phyloP scores from a whole-genome alignment of 2,888 invertebrate species.

The Orthosia gothica region DNA sequence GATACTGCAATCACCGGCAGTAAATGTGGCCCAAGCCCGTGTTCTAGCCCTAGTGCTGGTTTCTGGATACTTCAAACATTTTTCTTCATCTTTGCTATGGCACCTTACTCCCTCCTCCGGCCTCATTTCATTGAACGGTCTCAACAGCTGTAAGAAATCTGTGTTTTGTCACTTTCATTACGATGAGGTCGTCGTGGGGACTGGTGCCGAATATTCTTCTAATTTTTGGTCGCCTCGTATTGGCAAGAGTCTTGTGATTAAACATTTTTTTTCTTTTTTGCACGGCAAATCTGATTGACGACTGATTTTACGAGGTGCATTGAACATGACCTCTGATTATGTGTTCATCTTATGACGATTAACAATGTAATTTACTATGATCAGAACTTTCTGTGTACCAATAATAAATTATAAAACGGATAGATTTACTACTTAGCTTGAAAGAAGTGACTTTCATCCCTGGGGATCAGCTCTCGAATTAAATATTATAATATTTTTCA shows the following conservation, averaged over 20 bases:
- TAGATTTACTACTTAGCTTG: neutral
- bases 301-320: neutral
- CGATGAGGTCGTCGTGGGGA: neutral
- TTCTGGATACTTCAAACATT: neutral
- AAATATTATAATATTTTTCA: neutral
- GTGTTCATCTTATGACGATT: neutral
- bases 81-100: neutral
- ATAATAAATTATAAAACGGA: neutral
- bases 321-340: neutral
- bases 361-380: neutral
- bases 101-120: neutral
- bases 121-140: neutral
- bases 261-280: no score
- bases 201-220: neutral
- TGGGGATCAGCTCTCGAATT: neutral
- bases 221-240: neutral
- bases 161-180: neutral
- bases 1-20: neutral
- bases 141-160: neutral
- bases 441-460: neutral
- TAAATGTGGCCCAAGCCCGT: neutral
- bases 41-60: neutral
- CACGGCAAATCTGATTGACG: neutral
- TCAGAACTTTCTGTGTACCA: neutral
- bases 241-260: neutral